These are phyloP conservation scores for Lutjanus erythropterus DNA, from an alignment of 2,113 vertebrate genomes.

Conservation along the genomic window DNA sequence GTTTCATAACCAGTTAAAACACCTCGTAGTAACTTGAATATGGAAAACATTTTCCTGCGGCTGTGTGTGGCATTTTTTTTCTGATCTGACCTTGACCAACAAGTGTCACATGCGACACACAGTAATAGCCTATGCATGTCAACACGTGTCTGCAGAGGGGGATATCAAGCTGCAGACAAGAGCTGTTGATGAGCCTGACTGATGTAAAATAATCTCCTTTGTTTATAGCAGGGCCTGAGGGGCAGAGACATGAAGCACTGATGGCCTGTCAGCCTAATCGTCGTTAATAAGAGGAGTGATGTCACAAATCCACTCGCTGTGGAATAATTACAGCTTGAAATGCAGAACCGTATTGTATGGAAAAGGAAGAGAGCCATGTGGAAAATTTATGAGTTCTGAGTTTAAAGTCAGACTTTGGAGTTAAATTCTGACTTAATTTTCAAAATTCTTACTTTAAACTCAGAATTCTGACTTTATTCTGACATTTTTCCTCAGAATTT, in stretches of 20 bases:
- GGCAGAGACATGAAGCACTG: constrained; percentile 3
- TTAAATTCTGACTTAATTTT: too few relatives aligned
- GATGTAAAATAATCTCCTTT: constrained; percentile 22
- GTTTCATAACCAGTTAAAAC: too few relatives aligned
- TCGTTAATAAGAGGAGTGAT: constrained; percentile 9
- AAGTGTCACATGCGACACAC: background rate
- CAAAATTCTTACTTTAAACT: too few relatives aligned
- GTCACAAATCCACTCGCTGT: constrained; percentile 17
- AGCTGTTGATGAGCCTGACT: constrained; percentile 47
- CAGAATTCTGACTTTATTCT: too few relatives aligned
- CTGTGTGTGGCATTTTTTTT: background rate
- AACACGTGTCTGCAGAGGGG: constrained; percentile 16
- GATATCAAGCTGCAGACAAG: constrained; percentile 23
- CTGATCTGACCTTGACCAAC: constrained; percentile 17
- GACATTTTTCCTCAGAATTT: too few relatives aligned
- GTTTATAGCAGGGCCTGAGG: constrained; percentile 39
- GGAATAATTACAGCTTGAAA: background rate
- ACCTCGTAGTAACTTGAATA: too few relatives aligned
- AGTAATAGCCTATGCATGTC: constrained; percentile 12
- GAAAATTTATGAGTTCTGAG: too few relatives aligned
- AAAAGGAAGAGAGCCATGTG: too few relatives aligned
- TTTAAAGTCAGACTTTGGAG: too few relatives aligned
- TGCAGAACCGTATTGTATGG: too few relatives aligned
- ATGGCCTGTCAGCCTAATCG: constrained; percentile 29
- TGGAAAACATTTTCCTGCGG: background rate